These are phyloP conservation scores for Loripinus fragilis DNA, from an alignment of 2,888 invertebrate species.

Conservation along the genomic window DNA sequence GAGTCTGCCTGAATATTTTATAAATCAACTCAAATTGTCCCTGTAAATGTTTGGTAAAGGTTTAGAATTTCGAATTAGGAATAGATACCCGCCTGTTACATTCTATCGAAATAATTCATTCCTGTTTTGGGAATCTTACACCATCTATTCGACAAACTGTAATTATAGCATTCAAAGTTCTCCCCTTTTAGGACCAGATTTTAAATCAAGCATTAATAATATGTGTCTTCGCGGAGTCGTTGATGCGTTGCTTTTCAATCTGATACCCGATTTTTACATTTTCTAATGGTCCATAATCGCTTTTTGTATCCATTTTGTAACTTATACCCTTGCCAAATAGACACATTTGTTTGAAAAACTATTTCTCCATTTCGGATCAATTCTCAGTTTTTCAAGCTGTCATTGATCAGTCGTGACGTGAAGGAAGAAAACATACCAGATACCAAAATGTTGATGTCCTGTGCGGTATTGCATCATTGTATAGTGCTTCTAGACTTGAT, in stretches of 20 bases:
- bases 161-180: slow-evolving; percentile 41
- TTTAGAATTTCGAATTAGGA: slow-evolving; percentile 10
- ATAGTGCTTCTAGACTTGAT: too few relatives aligned
- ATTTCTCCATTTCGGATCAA: slow-evolving; percentile 17
- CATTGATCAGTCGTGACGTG: neutral
- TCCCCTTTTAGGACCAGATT: slow-evolving; percentile 18
- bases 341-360: slow-evolving; percentile 31
- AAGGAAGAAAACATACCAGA: too few relatives aligned
- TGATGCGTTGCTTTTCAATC: slow-evolving; percentile 31
- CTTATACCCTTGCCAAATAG: slow-evolving; percentile 32
- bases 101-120: slow-evolving; percentile 9
- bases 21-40: slow-evolving; percentile 1
- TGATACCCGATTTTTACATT: slow-evolving; percentile 44
- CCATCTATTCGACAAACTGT: slow-evolving; percentile 21
- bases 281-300: slow-evolving; percentile 44
- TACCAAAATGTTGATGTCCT: too few relatives aligned
- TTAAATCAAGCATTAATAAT: slow-evolving; percentile 53
- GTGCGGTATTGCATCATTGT: too few relatives aligned
- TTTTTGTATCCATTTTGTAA: slow-evolving; percentile 44
- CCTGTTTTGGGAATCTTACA: slow-evolving; percentile 1
- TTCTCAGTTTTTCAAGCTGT: neutral
- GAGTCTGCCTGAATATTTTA: neutral
- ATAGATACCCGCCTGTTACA: slow-evolving; percentile 19
- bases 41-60: neutral
- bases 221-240: slow-evolving; percentile 41